A percentile compares a stretch with the other conserved stretches of the same genome.
phyloP scores from a whole-genome alignment of 2,888 invertebrate species.

The Rapana venosa region DNA sequence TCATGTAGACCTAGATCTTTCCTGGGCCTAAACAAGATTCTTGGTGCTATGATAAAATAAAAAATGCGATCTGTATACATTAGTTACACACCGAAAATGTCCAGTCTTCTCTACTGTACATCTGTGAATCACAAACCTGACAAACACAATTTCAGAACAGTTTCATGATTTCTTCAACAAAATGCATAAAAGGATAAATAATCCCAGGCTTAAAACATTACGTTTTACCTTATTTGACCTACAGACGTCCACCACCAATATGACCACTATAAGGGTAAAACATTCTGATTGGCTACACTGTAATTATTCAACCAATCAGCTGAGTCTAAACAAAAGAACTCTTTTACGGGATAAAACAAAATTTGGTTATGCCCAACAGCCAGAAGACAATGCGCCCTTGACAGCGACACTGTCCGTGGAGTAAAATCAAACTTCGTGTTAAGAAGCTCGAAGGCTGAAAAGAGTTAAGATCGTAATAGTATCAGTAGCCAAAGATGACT shows the following conservation, averaged over 20 bases:
- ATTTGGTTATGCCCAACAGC: background rate
- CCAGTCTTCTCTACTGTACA: too few species aligned
- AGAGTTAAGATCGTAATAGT: too few species aligned
- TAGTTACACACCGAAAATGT: background rate
- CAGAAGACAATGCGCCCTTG: too few species aligned
- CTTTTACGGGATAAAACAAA: slow-evolving; percentile 9
- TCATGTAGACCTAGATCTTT: too few species aligned
- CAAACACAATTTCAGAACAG: too few species aligned
- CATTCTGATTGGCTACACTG: background rate
- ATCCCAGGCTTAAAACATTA: background rate
- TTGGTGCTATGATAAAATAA: too few species aligned
- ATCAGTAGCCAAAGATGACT: too few species aligned
- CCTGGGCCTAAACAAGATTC: too few species aligned
- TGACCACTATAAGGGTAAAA: background rate
- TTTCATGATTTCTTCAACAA: background rate
- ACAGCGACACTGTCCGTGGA: too few species aligned
- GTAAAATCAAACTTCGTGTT: too few species aligned
- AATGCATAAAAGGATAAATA: background rate
- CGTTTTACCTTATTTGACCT: slow-evolving; percentile 36
- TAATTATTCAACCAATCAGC: slow-evolving; percentile 21
- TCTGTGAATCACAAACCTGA: too few species aligned
- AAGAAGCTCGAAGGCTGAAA: too few species aligned
- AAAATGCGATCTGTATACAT: background rate
- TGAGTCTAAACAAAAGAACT: background rate
- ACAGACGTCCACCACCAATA: slow-evolving; percentile 41